These are phyloP conservation scores for Nesometra sesokonis DNA, from an alignment of 35 echinoderm and acorn worm species.

Conservation along the genomic window DNA sequence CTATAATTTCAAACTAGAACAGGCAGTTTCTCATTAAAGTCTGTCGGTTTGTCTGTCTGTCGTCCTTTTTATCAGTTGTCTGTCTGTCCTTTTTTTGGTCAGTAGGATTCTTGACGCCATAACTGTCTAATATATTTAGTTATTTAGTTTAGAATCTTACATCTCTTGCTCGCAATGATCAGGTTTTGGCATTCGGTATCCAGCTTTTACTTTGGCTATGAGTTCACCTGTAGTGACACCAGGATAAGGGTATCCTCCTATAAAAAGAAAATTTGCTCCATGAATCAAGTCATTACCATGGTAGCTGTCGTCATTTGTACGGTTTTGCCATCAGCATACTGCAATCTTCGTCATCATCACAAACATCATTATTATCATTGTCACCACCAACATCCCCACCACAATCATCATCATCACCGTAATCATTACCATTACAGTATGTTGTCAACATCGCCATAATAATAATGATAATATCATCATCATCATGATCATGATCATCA, in stretches of 20 bases:
- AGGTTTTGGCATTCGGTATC: slow-evolving; percentile 1
- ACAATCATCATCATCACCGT: neutral
- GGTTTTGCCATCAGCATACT: neutral
- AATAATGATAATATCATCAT: neutral
- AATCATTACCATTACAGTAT: neutral
- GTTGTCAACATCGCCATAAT: neutral
- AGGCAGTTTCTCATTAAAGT: no score
- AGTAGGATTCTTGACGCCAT: no score
- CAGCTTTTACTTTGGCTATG: neutral
- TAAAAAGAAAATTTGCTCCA: no score
- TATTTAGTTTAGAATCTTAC: neutral
- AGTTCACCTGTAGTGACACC: neutral
- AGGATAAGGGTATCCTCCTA: neutral
- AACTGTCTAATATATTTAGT: no score
- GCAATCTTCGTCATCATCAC: neutral
- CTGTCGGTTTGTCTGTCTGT: no score
- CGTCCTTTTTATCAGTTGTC: no score
- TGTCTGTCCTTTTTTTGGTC: no score
- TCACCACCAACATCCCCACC: no score
- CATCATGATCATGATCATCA: neutral
- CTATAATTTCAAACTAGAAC: no score
- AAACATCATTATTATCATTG: no score
- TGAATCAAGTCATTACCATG: no score
- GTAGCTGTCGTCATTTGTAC: neutral
- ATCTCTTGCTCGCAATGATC: neutral